phyloP scores from a whole-genome alignment of 2,888 invertebrate species.

The Mythimna albipuncta region DNA sequence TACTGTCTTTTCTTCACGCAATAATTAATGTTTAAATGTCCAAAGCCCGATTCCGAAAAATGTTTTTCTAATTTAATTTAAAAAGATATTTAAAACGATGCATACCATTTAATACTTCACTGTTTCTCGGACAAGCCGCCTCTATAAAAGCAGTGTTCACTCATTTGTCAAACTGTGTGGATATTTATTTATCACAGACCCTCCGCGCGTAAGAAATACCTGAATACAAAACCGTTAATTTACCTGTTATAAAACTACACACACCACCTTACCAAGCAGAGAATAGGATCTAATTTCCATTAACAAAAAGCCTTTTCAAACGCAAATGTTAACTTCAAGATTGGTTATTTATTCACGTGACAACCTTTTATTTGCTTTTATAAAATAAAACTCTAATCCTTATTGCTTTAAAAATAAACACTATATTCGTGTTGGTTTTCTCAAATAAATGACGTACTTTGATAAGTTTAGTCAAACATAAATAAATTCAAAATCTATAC shows the following conservation, averaged over 20 bases:
- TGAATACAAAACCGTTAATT: conserved; percentile 64
- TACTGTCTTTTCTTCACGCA: not conserved
- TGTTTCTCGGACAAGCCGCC: conserved; percentile 74
- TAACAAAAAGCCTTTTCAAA: not conserved
- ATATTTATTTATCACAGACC: conserved; percentile 89
- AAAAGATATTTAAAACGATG: conserved; percentile 64
- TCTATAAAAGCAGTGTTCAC: conserved; percentile 85
- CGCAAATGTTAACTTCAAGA: conserved; percentile 26
- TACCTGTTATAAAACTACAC: conserved; percentile 10
- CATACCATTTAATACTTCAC: conserved; percentile 64
- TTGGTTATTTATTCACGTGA: conserved; percentile 52
- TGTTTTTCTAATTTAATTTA: conserved; percentile 62
- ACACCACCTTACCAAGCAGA: conserved; percentile 37
- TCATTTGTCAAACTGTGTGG: conserved; percentile 88
- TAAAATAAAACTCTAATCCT: conserved; percentile 11
- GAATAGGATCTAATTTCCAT: conserved; percentile 62
- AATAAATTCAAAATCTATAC: conserved; percentile 86
- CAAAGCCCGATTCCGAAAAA: conserved; percentile 51
- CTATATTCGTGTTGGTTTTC: conserved; percentile 11
- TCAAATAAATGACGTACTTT: conserved; percentile 11
- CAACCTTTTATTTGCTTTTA: conserved; percentile 44
- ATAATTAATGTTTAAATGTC: conserved; percentile 30
- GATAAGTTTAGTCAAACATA: conserved; percentile 71
- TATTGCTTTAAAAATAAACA: conserved; percentile 32
- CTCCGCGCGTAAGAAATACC: conserved; percentile 84